A percentile compares a stretch with the other conserved stretches of the same genome.
Evolutionary conservation across 2,888 invertebrate species (phyloP).

Genomic region (Oligia strigilis): DNA sequence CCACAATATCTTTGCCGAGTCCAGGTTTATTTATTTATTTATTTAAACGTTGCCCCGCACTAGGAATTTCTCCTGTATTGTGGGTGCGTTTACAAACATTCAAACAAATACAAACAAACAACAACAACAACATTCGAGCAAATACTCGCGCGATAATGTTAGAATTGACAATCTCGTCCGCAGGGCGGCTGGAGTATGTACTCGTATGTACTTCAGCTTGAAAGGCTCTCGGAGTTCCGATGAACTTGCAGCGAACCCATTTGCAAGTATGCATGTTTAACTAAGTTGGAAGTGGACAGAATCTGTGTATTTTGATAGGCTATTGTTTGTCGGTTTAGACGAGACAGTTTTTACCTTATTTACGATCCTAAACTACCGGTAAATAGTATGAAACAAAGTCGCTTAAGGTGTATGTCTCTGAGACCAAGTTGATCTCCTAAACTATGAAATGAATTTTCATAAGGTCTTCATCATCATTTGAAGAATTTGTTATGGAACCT

Average conservation of each 20-base stretch:
- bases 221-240: slow-evolving; percentile 17
- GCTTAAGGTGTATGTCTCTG: not conserved
- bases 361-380: not conserved
- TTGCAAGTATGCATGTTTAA: slow-evolving; percentile 29
- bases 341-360: not conserved
- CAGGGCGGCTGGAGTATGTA: slow-evolving; percentile 7
- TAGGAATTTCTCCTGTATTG: no score
- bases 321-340: not conserved
- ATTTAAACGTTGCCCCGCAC: no score
- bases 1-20: not conserved
- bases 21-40: slow-evolving; percentile 9
- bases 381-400: not conserved
- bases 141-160: slow-evolving; percentile 3
- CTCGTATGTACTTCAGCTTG: slow-evolving; percentile 25
- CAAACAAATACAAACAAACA: no score
- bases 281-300: not conserved
- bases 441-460: not conserved
- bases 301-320: not conserved
- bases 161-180: slow-evolving; percentile 28
- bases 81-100: no score
- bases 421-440: not conserved
- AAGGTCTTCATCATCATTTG: not conserved
- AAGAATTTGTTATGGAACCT: not conserved
- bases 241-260: slow-evolving; percentile 35
- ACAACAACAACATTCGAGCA: no score